phyloP scores from a whole-genome alignment of 2,113 vertebrate genomes.

The Dicentrarchus labrax region DNA sequence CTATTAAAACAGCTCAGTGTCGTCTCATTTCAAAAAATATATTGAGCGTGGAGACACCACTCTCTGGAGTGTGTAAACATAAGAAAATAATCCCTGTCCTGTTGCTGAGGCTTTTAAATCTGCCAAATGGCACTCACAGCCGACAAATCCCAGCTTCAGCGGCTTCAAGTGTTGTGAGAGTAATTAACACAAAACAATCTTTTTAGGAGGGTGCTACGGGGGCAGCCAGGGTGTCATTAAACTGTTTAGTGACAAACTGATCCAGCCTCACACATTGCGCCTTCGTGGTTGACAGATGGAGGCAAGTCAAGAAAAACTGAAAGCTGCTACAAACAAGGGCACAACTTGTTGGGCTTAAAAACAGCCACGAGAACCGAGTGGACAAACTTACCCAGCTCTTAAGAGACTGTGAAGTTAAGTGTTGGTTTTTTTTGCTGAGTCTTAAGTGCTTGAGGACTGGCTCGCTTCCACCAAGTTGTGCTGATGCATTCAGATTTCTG shows the following conservation, averaged over 20 bases:
- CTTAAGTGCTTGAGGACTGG: not conserved
- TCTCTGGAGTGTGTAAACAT: slow-evolving; percentile 48
- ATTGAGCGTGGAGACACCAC: not conserved
- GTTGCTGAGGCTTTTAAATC: slow-evolving; percentile 53
- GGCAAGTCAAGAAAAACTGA: slow-evolving; percentile 3
- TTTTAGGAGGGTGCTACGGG: not conserved
- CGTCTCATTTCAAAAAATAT: slow-evolving; percentile 43
- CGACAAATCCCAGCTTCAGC: slow-evolving; percentile 52
- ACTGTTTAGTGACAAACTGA: slow-evolving; percentile 68
- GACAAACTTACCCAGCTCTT: not conserved
- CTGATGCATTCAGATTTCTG: slow-evolving; percentile 47
- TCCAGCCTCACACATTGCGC: slow-evolving; percentile 27
- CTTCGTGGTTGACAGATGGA: not conserved
- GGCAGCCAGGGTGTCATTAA: slow-evolving; percentile 53
- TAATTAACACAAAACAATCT: slow-evolving; percentile 59
- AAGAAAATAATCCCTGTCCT: slow-evolving; percentile 58
- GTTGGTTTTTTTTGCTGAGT: slow-evolving; percentile 9
- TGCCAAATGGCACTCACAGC: slow-evolving; percentile 52
- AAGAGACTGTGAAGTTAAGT: not conserved
- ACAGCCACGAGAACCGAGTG: not conserved
- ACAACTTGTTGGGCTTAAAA: not conserved
- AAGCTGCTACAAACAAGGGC: slow-evolving; percentile 2
- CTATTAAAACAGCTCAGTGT: slow-evolving; percentile 19
- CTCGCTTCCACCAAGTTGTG: slow-evolving; percentile 31
- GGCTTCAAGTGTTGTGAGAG: slow-evolving; percentile 50